phyloP scores from a whole-genome alignment of 1,140 invertebrate species.

The Listronotus oregonensis region DNA sequence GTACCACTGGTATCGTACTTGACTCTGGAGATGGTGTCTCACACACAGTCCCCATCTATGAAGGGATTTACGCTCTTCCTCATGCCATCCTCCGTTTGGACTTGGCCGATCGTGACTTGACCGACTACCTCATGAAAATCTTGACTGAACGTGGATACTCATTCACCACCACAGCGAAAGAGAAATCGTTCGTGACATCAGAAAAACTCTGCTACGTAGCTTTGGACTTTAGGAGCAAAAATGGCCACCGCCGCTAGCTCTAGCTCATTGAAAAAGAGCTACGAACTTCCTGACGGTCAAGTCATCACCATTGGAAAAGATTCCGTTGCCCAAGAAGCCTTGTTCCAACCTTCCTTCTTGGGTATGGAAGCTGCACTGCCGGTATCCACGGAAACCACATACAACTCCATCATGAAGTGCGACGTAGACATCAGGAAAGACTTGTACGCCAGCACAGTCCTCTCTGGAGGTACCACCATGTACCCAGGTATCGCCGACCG shows the following conservation, averaged over 20 bases:
- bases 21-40: constrained; percentile 89
- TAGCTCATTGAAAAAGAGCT: constrained; percentile 83
- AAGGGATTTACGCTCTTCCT: too few relatives aligned
- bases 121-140: constrained; percentile 92
- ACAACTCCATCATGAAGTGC: constrained; percentile 96
- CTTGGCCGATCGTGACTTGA: constrained; percentile 86
- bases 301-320: constrained; percentile 88
- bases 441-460: constrained; percentile 88
- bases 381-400: constrained; percentile 91
- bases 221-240: constrained; percentile 91
- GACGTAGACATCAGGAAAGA: constrained; percentile 91
- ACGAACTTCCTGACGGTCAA: constrained; percentile 71
- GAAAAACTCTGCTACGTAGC: constrained; percentile 92
- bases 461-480: constrained; percentile 83
- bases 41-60: constrained; percentile 87
- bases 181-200: constrained; percentile 93
- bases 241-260: constrained; percentile 90
- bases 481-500: constrained; percentile 75
- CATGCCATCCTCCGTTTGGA: constrained; percentile 77
- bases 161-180: constrained; percentile 81
- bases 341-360: constrained; percentile 90
- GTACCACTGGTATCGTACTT: constrained; percentile 91
- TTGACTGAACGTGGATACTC: constrained; percentile 85
- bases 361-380: constrained; percentile 90
- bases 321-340: constrained; percentile 93